phyloP scores from a whole-genome alignment of 2,113 vertebrate genomes.

The Fregetta grallaria region DNA sequence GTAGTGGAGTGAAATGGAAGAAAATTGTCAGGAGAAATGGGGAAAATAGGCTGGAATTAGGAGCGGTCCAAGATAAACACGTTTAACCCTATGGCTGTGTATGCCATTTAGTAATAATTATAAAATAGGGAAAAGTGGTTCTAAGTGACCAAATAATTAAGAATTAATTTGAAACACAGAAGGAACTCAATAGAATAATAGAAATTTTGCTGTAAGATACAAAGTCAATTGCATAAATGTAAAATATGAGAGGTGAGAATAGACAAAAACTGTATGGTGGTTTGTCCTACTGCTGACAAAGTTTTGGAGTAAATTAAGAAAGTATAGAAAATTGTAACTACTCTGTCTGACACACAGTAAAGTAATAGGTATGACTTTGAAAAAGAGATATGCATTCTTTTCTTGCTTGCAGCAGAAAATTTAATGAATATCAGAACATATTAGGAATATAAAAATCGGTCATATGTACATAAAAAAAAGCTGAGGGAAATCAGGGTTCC shows the following conservation, averaged over 20 bases:
- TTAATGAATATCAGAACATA: background rate
- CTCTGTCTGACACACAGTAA: background rate
- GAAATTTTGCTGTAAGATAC: background rate
- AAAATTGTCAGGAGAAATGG: background rate
- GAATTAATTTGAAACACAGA: background rate
- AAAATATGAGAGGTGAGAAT: background rate
- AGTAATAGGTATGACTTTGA: background rate
- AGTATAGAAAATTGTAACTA: background rate
- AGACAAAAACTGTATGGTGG: background rate
- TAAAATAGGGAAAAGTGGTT: background rate
- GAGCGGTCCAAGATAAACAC: background rate
- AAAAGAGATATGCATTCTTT: background rate
- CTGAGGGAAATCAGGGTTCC: background rate
- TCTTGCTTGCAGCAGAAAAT: background rate
- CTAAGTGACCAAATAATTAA: background rate
- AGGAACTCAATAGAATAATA: background rate
- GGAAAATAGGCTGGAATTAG: background rate
- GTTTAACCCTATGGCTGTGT: background rate
- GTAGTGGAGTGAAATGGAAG: background rate
- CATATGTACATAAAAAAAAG: background rate
- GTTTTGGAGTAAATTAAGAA: background rate
- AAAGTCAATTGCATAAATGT: background rate
- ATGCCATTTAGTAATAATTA: background rate
- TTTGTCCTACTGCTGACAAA: background rate
- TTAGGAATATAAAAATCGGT: background rate